phyloP scores from a whole-genome alignment of 2,797 vertebrate species.

The Diplodus puntazzo region DNA sequence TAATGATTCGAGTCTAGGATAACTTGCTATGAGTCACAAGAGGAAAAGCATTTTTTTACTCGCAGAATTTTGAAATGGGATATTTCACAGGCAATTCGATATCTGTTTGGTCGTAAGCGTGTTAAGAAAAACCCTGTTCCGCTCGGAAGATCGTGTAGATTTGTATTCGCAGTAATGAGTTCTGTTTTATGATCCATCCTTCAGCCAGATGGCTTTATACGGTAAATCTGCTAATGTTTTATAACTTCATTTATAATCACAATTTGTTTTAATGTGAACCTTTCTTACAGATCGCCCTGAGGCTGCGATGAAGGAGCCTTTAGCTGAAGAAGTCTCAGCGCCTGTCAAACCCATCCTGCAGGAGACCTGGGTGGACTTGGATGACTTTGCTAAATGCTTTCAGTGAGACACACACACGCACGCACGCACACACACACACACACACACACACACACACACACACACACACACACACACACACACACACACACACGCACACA shows the following conservation, averaged over 20 bases:
- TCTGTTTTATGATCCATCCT: constrained; percentile 9
- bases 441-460: too few relatives aligned
- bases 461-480: too few relatives aligned
- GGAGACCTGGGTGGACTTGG: constrained; percentile 91
- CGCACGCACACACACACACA: background rate
- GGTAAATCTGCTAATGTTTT: background rate
- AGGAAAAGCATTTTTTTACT: constrained; percentile 66
- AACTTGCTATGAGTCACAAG: constrained; percentile 76
- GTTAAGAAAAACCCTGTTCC: constrained; percentile 24
- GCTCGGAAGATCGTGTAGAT: background rate
- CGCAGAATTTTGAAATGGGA: constrained; percentile 52
- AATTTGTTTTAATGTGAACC: background rate
- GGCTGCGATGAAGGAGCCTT: constrained; percentile 39
- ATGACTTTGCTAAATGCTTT: constrained; percentile 92
- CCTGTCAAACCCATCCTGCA: constrained; percentile 70
- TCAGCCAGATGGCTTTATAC: background rate
- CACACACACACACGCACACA: too few relatives aligned
- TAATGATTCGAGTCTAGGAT: constrained; percentile 77
- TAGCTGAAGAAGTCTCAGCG: background rate
- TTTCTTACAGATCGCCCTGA: constrained; percentile 49
- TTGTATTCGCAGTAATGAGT: background rate
- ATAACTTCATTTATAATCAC: background rate
- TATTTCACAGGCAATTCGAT: constrained; percentile 39
- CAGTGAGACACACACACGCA: constrained; percentile 85
- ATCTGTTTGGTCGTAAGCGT: constrained; percentile 31